These are phyloP conservation scores for Aeoliscus strigatus DNA, from an alignment of 2,797 vertebrate species.

Conservation along the genomic window DNA sequence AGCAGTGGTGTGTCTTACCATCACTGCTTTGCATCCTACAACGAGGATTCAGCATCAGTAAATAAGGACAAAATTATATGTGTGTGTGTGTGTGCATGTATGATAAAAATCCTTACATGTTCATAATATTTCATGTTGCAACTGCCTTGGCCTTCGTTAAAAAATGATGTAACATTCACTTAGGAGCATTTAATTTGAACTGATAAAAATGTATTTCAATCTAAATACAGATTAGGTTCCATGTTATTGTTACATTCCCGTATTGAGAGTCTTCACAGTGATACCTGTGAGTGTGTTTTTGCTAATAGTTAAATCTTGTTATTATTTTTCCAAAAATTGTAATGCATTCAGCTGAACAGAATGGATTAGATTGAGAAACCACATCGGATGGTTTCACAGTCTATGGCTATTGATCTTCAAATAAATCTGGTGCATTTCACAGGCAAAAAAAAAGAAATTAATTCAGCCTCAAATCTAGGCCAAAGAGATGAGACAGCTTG, in stretches of 20 bases:
- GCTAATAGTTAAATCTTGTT: too few species aligned
- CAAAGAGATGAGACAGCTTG: conserved; percentile 34
- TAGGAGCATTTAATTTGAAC: too few species aligned
- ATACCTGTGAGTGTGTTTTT: conserved; percentile 5
- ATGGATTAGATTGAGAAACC: conserved; percentile 31
- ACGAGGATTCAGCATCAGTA: conserved; percentile 25
- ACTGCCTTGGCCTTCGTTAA: too few species aligned
- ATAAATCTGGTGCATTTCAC: conserved; percentile 27
- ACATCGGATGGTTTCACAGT: conserved; percentile 31
- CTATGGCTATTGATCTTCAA: conserved; percentile 47
- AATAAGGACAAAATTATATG: not conserved
- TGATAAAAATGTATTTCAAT: too few species aligned
- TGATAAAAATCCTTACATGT: too few species aligned
- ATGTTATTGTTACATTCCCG: too few species aligned
- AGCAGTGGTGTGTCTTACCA: conserved; percentile 12
- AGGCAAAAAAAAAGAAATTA: conserved; percentile 12
- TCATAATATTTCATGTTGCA: too few species aligned
- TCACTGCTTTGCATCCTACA: not conserved
- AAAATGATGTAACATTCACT: too few species aligned
- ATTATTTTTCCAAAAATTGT: not conserved
- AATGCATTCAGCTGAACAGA: conserved; percentile 4
- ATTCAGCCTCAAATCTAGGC: too few species aligned
- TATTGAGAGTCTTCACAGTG: too few species aligned
- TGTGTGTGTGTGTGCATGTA: too few species aligned
- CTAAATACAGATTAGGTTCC: too few species aligned